Percentiles rank a stretch among this genome's conserved stretches.
Evolutionary conservation across 2,888 invertebrate species (phyloP).

Genomic region (Caenorhabditis sinica): DNA sequence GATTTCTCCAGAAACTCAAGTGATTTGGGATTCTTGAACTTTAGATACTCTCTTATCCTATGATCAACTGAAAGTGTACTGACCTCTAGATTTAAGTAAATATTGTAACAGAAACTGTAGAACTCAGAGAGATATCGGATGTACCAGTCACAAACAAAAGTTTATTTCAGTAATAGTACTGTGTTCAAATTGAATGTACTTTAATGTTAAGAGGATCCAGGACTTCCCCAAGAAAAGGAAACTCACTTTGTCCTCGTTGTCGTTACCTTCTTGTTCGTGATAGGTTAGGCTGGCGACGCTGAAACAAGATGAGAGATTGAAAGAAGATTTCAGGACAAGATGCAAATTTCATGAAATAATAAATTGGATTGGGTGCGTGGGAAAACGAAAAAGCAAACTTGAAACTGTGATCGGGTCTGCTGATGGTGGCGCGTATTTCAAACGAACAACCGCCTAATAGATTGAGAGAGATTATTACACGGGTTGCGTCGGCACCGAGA

Average conservation of each 20-base stretch:
- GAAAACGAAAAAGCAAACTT: slow-evolving; percentile 47
- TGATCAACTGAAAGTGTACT: slow-evolving; percentile 22
- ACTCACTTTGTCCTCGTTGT: slow-evolving; percentile 50
- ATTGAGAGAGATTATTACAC: slow-evolving; percentile 57
- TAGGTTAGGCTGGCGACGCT: slow-evolving; percentile 46
- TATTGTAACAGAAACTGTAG: slow-evolving; percentile 20
- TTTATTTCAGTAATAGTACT: slow-evolving; percentile 8
- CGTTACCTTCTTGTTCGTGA: slow-evolving; percentile 29
- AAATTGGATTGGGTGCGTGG: slow-evolving; percentile 9
- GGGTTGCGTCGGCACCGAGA: slow-evolving; percentile 45
- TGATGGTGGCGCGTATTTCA: slow-evolving; percentile 33
- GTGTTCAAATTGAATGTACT: background rate
- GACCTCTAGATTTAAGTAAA: slow-evolving; percentile 20
- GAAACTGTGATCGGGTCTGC: slow-evolving; percentile 28
- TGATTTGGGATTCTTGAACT: slow-evolving; percentile 31
- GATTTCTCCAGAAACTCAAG: background rate
- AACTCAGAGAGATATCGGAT: background rate
- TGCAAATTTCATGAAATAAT: background rate
- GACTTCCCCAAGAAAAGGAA: background rate
- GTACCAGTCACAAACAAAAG: slow-evolving; percentile 23
- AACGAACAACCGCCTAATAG: slow-evolving; percentile 61
- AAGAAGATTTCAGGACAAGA: background rate
- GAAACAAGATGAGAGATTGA: background rate
- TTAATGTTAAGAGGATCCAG: background rate
- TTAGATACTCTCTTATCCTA: slow-evolving; percentile 15